Conservation (phyloP, 2,888 invertebrate genomes). For the Baronia brevicornis region DNA sequence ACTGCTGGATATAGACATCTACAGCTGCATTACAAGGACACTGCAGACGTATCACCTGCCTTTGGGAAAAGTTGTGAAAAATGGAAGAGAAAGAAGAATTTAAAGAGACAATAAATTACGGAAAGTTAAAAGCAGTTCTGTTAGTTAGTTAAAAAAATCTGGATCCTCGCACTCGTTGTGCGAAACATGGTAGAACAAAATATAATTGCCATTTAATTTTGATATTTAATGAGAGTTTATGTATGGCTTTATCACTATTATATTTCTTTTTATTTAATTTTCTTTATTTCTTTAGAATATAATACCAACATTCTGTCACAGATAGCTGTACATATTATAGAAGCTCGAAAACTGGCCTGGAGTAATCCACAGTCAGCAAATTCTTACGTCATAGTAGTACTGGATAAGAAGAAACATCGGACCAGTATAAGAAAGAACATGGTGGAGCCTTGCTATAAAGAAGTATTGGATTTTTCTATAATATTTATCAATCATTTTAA, state of each 20-base stretch:
- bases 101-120: too few relatives aligned
- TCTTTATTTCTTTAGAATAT: neutral
- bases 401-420: slow-evolving; percentile 77
- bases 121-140: too few relatives aligned
- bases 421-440: slow-evolving; percentile 75
- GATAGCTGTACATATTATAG: slow-evolving; percentile 79
- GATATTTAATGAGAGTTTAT: slow-evolving; percentile 2
- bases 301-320: slow-evolving; percentile 56
- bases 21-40: too few relatives aligned
- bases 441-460: slow-evolving; percentile 80
- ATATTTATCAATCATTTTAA: too few relatives aligned
- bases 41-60: too few relatives aligned
- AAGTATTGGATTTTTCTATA: slow-evolving; percentile 55
- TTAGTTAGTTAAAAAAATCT: too few relatives aligned
- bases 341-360: slow-evolving; percentile 76
- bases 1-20: too few relatives aligned
- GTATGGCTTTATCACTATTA: slow-evolving; percentile 4
- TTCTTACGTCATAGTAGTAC: slow-evolving; percentile 76
- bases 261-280: slow-evolving; percentile 3
- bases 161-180: too few relatives aligned
- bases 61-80: too few relatives aligned
- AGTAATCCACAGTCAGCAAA: slow-evolving; percentile 72
- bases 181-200: neutral
- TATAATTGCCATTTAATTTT: slow-evolving; percentile 7
- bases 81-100: too few relatives aligned